Evolutionary conservation across 2,113 vertebrate genomes (phyloP).

Genomic region (Sarotherodon lohbergeri): DNA sequence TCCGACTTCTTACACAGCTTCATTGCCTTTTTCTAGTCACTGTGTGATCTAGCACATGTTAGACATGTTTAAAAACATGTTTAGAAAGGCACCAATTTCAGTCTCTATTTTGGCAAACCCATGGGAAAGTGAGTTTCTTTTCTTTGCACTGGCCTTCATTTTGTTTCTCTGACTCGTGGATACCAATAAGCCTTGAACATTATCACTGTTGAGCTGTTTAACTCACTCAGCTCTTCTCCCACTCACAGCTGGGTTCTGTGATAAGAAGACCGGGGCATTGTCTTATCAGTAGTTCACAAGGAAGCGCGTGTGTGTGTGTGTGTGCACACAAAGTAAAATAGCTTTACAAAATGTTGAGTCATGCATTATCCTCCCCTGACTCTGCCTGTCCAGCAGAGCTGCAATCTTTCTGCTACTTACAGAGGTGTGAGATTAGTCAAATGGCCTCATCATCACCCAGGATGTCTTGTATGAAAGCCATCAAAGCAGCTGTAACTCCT

Average conservation of each 20-base stretch:
- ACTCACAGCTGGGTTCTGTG: conserved; percentile 40
- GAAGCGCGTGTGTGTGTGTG: conserved; percentile 13
- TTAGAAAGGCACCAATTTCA: background rate
- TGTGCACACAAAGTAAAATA: background rate
- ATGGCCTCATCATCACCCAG: background rate
- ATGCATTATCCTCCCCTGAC: background rate
- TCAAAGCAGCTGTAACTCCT: background rate
- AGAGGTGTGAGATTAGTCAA: background rate
- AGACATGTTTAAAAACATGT: background rate
- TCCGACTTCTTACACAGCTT: background rate
- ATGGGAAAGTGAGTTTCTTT: background rate
- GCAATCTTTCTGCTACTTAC: background rate
- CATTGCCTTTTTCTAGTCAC: background rate
- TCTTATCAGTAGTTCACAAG: conserved; percentile 44
- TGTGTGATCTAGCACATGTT: background rate
- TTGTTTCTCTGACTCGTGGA: background rate
- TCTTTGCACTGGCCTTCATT: background rate
- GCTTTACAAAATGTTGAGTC: conserved; percentile 30
- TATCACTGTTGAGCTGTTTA: conserved; percentile 5
- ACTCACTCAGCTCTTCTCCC: conserved; percentile 10
- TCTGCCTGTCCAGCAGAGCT: background rate
- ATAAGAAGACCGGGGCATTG: conserved; percentile 44
- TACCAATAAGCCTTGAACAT: background rate
- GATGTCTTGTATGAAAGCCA: background rate
- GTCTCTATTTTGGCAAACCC: background rate